phyloP scores from a whole-genome alignment of 2,797 vertebrate species.

The Acanthurus tractus region DNA sequence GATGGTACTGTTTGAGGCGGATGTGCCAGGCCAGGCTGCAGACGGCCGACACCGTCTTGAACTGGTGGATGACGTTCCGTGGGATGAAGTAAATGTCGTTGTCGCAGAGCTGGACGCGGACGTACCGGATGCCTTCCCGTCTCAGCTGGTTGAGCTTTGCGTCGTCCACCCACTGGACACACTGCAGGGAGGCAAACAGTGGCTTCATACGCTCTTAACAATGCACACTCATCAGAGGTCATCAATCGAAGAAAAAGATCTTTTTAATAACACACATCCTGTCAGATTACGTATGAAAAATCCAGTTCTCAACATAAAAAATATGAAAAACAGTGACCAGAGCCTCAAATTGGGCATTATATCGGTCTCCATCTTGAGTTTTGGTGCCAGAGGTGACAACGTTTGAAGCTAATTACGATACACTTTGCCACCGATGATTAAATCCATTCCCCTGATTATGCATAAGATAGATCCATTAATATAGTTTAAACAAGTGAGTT shows the following conservation, averaged over 20 bases:
- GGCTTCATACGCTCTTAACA: fast-evolving
- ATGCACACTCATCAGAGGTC: too few relatives aligned
- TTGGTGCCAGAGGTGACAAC: too few relatives aligned
- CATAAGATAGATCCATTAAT: too few relatives aligned
- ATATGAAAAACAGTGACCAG: too few relatives aligned
- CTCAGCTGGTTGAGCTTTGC: conserved; percentile 99
- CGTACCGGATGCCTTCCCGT: conserved; percentile 96
- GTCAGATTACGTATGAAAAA: too few relatives aligned
- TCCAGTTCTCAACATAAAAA: too few relatives aligned
- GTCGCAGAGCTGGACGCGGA: conserved; percentile 93
- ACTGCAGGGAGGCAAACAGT: conserved; percentile 60
- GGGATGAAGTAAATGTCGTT: conserved; percentile 99
- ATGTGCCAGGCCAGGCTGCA: conserved; percentile 99
- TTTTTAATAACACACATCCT: neutral
- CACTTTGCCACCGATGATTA: too few relatives aligned
- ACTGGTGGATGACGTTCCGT: conserved; percentile 99
- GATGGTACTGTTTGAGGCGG: conserved; percentile 93
- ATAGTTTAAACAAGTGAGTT: too few relatives aligned
- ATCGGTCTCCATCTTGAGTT: too few relatives aligned
- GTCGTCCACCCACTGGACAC: conserved; percentile 93
- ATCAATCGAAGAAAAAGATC: neutral
- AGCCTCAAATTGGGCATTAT: too few relatives aligned
- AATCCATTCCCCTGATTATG: too few relatives aligned
- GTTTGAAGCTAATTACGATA: too few relatives aligned
- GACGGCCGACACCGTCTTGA: conserved; percentile 98